phyloP scores from a whole-genome alignment of 1,140 invertebrate genomes.

The Leptinotarsa lineolata region DNA sequence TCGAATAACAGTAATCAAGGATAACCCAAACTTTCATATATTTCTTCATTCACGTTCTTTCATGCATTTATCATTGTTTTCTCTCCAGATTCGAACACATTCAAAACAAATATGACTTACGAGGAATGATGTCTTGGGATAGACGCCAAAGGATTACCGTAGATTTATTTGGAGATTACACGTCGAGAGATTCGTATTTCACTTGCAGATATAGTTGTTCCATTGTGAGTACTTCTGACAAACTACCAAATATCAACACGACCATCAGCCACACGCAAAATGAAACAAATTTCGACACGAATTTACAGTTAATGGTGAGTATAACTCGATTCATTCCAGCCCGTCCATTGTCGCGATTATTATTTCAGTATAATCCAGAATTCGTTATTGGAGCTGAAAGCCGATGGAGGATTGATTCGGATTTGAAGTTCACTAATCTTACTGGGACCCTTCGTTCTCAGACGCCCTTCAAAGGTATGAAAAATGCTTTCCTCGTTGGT shows the following conservation, averaged over 20 bases:
- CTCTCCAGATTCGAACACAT: constrained; percentile 56
- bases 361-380: constrained; percentile 57
- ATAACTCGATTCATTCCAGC: neutral
- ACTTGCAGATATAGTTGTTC: constrained; percentile 60
- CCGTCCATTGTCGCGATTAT: neutral
- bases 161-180: constrained; percentile 60
- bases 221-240: constrained; percentile 63
- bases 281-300: constrained; percentile 58
- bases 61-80: neutral
- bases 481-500: constrained; percentile 66
- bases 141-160: constrained; percentile 61
- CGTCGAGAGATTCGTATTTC: constrained; percentile 49
- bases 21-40: no score
- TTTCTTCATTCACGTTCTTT: no score
- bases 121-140: constrained; percentile 62
- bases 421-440: constrained; percentile 58
- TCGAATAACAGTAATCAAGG: no score
- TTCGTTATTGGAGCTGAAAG: constrained; percentile 63
- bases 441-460: constrained; percentile 62
- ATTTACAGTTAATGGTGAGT: constrained; percentile 57
- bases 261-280: constrained; percentile 62
- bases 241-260: constrained; percentile 61
- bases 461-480: constrained; percentile 67
- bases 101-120: constrained; percentile 51
- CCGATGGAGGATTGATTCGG: constrained; percentile 60